A percentile compares a stretch with the other conserved stretches of the same genome.
These are phyloP conservation scores for Spongilla lacustris DNA, from an alignment of 37 sponge, comb jelly and placozoan genomes.

Conservation along the genomic window DNA sequence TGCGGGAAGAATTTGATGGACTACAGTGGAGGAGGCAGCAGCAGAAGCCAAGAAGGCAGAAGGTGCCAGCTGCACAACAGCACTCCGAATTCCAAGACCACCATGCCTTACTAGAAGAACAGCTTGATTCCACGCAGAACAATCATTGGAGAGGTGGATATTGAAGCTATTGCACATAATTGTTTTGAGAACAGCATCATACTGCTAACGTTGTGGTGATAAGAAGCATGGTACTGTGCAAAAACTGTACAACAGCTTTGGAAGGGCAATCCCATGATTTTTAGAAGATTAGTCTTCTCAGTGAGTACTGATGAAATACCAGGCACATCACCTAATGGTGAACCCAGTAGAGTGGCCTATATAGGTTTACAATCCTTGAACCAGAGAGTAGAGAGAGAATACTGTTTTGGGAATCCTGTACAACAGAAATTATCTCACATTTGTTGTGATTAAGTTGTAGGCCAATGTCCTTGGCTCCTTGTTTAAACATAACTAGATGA, in stretches of 20 bases:
- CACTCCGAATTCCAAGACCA: constrained; percentile 54
- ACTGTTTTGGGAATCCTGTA: background rate
- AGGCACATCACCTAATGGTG: constrained; percentile 22
- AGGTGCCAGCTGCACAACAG: constrained; percentile 44
- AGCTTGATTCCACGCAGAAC: constrained; percentile 50
- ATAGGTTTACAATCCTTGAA: background rate
- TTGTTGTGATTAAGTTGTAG: constrained; percentile 10
- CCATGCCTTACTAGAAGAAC: constrained; percentile 48
- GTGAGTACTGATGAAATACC: background rate
- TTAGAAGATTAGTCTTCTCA: constrained; percentile 8
- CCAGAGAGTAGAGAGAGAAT: background rate
- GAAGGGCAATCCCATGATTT: constrained; percentile 45
- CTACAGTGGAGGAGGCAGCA: constrained; percentile 35
- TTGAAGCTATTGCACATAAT: constrained; percentile 24
- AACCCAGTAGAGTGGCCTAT: constrained; percentile 21
- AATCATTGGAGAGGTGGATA: constrained; percentile 6
- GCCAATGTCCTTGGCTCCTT: constrained; percentile 22
- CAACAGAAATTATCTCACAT: constrained; percentile 14
- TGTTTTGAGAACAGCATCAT: constrained; percentile 15
- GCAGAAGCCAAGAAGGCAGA: constrained; percentile 61
- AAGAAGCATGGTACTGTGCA: constrained; percentile 46
- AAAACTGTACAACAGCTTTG: constrained; percentile 42
- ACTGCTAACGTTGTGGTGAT: background rate
- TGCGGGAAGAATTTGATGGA: constrained; percentile 14
- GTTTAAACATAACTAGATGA: constrained; percentile 11